Evolutionary conservation across 2,113 vertebrate species (phyloP), one percentile per base, ranked within the genome.

Genomic region (Gadus chalcogrammus): DNA sequence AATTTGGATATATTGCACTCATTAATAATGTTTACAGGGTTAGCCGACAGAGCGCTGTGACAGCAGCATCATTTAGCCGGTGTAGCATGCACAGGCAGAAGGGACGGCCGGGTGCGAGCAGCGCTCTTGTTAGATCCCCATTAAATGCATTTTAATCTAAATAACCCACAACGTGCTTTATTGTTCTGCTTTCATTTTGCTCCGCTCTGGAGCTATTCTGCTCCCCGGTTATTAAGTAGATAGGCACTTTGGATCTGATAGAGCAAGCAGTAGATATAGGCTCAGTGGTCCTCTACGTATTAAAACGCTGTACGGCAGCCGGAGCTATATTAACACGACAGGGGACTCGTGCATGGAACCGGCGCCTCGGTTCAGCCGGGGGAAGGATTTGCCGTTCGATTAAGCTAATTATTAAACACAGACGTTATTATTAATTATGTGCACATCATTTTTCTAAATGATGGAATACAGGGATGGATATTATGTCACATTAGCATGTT

Each of bases 1-100:
- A 93, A 94, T 95, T 93, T 91, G 88, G 90, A 92, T 93, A 94
- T 96, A 98, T 97, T 97, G 93, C 92, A 84, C 92, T 93, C 95
- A 95, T 97, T 96, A 97, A 98, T 98, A 95, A 95, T 92, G 89
- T 94, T 94, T 93, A 95, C 91, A 92, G 82, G 83, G 92, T 95
- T 95, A 92, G 90, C 90, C 91, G 91, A 91, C 92, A 91, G 79
- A 87, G 89, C 42, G 91, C 90, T 83, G 79, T 93, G 94, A 93
- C 93, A 93, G 93, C 90, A 90, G 91, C 92, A 93, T 94, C 89
- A 92, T 95, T 95, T 95, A 93, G 92, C 92, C 92, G 91, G 88
- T 88, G 92, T 86, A 93, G 93, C 92, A 87, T 89, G 64, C 86
- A 84, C 80, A 75, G 63, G 75, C 35, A 65, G 81, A 80, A 88